phyloP scores from a whole-genome alignment of 2,888 invertebrate species.

The Lagria hirta region DNA sequence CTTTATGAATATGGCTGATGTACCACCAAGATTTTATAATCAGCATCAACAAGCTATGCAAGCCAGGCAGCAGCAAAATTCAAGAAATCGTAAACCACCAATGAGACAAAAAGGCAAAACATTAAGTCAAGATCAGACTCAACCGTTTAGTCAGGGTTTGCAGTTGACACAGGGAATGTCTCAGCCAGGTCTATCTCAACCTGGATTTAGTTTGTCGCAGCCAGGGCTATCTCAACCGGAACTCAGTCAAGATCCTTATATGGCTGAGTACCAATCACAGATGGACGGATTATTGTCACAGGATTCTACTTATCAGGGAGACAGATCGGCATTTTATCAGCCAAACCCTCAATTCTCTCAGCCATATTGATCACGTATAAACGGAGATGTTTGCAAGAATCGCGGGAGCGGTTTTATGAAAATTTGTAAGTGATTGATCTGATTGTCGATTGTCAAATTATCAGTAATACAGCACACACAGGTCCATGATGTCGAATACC shows the following conservation, averaged over 20 bases:
- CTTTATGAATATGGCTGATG: constrained; percentile 87
- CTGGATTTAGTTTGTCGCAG: constrained; percentile 67
- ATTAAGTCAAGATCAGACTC: constrained; percentile 51
- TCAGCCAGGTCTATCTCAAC: constrained; percentile 69
- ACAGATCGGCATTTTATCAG: constrained; percentile 62
- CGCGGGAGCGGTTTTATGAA: constrained; percentile 51
- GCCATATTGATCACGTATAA: constrained; percentile 62
- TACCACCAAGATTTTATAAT: constrained; percentile 74
- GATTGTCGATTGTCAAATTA: constrained; percentile 44
- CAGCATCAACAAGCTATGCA: constrained; percentile 71
- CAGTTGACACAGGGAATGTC: constrained; percentile 74
- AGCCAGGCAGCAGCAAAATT: constrained; percentile 54
- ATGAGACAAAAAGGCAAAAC: constrained; percentile 29
- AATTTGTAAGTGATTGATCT: constrained; percentile 50
- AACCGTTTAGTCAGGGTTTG: constrained; percentile 67
- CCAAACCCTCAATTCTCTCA: constrained; percentile 66
- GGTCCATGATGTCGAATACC: constrained; percentile 40
- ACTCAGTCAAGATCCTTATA: constrained; percentile 78
- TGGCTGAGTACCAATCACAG: constrained; percentile 88
- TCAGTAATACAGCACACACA: constrained; percentile 45
- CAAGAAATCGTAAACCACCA: constrained; percentile 34
- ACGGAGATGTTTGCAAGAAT: constrained; percentile 45
- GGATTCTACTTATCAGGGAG: constrained; percentile 60
- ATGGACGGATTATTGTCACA: constrained; percentile 94
- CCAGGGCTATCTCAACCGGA: constrained; percentile 72